Base-by-base conservation (phyloP, 1,140 invertebrate genomes). In the Trichonephila inaurata region DNA sequence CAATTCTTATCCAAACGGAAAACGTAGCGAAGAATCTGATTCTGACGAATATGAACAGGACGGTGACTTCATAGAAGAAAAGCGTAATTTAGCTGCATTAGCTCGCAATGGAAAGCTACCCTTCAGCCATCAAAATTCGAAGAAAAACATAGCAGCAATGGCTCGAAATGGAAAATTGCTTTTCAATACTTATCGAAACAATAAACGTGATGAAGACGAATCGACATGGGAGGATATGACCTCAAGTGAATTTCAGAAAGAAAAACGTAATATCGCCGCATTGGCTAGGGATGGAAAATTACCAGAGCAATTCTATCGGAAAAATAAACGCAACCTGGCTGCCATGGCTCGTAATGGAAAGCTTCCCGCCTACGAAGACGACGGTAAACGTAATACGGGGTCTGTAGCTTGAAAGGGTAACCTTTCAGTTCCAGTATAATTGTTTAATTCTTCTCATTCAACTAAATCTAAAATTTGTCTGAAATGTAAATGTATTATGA, bases 51-150 rank as follows among this genome's bases (percentile, higher is more conserved):
- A 51, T 24, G n/a, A 10, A 21, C 7, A 51, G 21, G 81, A 40
- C 6, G 60, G 62, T 12, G 40, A 92, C n/a, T 60, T 64, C 12
- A 14, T 21, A 4, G 28, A 77, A 6, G 93, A 94, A 21, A 94
- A 94, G 58, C 89, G 94, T 5, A 90, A 94, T n/a, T 69, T 94
- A 19, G 94, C 89, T 19, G 82, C 94, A 33, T 82, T 94, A 60
- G 94, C 94, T 86, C 77, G 94, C 14, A 64, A 87, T 28, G 94
- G 94, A 14, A 89, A 90, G 21, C 28, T 94, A 7, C 87, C 87
- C 28, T 44, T 72, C 19, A n/a, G 19, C 19, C 44, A n/a, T n/a
- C 58, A 51, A n/a, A 19, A 40, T 51, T 64, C 60, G 60, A 94
- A 94, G 33, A 60, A 87, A 28, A 88, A 94, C 44, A 64, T 94